Conservation (phyloP, 2,797 vertebrate species). For the Cuculus canorus region DNA sequence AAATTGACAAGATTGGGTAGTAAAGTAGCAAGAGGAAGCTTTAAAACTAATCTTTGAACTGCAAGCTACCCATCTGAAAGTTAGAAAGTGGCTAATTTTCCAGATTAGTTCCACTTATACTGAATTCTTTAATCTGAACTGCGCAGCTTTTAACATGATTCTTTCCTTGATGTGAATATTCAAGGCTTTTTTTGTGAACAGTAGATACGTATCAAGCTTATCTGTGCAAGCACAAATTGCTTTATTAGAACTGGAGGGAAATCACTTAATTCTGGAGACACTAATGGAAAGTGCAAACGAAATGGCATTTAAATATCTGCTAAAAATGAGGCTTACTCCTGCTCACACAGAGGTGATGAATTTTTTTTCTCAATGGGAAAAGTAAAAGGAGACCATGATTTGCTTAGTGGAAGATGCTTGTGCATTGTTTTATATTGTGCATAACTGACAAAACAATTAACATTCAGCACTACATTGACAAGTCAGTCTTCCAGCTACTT, state of each 20-base stretch:
- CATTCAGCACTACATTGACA: not conserved
- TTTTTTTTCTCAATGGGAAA: not conserved
- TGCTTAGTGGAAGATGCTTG: not conserved
- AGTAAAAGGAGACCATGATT: not conserved
- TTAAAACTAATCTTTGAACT: conserved; percentile 40
- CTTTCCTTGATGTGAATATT: not conserved
- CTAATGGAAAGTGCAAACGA: not conserved
- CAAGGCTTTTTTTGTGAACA: not conserved
- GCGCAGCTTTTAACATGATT: not conserved
- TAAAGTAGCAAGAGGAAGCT: conserved; percentile 23
- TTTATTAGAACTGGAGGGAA: conserved; percentile 24
- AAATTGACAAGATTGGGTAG: not conserved
- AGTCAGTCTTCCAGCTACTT: not conserved
- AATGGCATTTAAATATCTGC: not conserved
- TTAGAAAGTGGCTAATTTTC: conserved; percentile 35
- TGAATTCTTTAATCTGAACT: conserved; percentile 23
- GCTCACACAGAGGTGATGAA: not conserved
- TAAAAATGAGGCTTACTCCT: not conserved
- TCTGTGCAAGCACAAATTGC: conserved; percentile 21
- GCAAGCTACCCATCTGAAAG: conserved; percentile 41
- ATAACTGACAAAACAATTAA: not conserved
- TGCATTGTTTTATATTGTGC: not conserved
- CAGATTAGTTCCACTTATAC: conserved; percentile 31
- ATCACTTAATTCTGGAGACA: conserved; percentile 20
- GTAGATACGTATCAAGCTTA: not conserved